These are phyloP conservation scores for Myrmecobius fasciatus DNA, from an alignment of 2,113 vertebrate species.

Conservation along the genomic window DNA sequence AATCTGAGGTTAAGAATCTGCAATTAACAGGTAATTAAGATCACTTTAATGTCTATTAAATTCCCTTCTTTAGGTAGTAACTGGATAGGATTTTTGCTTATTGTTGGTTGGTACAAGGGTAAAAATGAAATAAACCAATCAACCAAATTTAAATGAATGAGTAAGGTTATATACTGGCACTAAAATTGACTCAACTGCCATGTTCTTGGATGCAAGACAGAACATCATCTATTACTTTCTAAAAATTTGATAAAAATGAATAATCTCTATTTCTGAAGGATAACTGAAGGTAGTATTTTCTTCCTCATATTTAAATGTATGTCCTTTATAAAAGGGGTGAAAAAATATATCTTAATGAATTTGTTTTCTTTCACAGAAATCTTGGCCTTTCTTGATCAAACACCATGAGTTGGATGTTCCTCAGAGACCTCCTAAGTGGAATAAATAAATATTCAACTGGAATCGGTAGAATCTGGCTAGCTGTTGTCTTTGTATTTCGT, in stretches of 20 bases:
- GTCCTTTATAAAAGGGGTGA: not conserved
- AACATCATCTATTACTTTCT: not conserved
- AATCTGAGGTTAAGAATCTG: not conserved
- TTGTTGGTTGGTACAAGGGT: constrained; percentile 1
- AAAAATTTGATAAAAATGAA: not conserved
- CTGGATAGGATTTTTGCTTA: not conserved
- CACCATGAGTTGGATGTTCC: constrained; percentile 90
- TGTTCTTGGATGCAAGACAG: not conserved
- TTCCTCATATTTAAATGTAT: not conserved
- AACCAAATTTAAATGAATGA: constrained; percentile 13
- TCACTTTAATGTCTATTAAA: not conserved
- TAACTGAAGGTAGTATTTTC: not conserved
- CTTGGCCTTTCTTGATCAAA: constrained; percentile 57
- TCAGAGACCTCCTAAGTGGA: constrained; percentile 89
- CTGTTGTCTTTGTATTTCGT: constrained; percentile 89
- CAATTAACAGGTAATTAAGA: not conserved
- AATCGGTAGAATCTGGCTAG: constrained; percentile 90
- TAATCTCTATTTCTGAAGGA: not conserved
- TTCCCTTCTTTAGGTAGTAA: not conserved
- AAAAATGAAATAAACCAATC: not conserved
- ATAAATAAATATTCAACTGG: constrained; percentile 92
- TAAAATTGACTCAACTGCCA: not conserved
- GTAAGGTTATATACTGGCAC: not conserved
- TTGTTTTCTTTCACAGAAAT: constrained; percentile 75
- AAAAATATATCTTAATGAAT: constrained; percentile 24